phyloP scores from a whole-genome alignment of 2,797 vertebrate genomes.

The Chelmon rostratus region DNA sequence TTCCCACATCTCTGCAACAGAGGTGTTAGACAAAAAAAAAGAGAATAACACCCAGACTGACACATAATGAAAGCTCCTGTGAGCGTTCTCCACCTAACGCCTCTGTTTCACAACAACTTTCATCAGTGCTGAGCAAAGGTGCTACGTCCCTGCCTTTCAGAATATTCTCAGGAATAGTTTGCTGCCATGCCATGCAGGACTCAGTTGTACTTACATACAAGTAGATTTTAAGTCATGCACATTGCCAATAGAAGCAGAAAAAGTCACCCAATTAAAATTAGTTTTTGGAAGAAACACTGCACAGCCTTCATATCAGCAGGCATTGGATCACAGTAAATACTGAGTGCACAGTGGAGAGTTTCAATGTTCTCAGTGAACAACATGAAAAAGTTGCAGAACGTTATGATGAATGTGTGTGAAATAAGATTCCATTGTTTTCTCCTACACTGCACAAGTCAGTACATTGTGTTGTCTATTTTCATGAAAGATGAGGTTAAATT shows the following conservation, averaged over 20 bases:
- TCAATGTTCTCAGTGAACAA: neutral
- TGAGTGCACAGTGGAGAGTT: neutral
- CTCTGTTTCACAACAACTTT: neutral
- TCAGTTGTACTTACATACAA: neutral
- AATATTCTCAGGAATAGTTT: neutral
- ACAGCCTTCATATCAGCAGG: neutral
- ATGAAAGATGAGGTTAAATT: neutral
- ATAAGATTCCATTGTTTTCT: neutral
- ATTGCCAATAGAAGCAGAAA: neutral
- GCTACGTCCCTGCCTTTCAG: neutral
- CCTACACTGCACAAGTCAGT: neutral
- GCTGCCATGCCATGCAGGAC: neutral
- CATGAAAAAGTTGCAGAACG: neutral
- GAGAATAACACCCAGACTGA: neutral
- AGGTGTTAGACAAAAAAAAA: neutral
- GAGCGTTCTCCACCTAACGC: neutral
- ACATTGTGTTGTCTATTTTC: neutral
- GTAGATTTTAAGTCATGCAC: neutral
- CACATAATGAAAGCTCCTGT: conserved; percentile 16
- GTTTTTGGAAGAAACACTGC: neutral
- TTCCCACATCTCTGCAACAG: neutral
- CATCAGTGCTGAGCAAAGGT: neutral
- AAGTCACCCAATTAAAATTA: neutral
- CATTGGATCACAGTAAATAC: neutral
- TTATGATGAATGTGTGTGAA: neutral